Percentiles rank a stretch among this genome's conserved stretches.
phyloP scores from a whole-genome alignment of 2,113 vertebrate genomes.

The Clarias magur region DNA sequence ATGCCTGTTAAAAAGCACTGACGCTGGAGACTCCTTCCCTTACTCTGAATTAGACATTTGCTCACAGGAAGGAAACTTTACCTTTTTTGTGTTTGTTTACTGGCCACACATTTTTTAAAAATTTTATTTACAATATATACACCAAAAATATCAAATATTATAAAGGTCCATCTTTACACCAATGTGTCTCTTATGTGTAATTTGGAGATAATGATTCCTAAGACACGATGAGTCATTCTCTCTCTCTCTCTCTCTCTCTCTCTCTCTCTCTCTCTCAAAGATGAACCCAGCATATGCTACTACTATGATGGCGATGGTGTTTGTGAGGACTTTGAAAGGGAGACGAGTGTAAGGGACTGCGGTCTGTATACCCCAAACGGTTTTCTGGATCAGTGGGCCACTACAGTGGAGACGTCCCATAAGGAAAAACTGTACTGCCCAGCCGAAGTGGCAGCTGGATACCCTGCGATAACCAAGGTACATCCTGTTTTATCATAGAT shows the following conservation, averaged over 20 bases:
- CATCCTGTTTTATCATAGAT: not conserved
- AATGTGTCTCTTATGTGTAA: not conserved
- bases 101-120: not conserved
- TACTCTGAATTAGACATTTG: not conserved
- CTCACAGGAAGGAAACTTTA: not conserved
- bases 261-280: constrained; percentile 66
- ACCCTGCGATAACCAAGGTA: constrained; percentile 94
- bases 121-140: too few species aligned
- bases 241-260: constrained; percentile 1
- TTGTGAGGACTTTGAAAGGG: constrained; percentile 95
- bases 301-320: constrained; percentile 95
- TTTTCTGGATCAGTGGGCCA: constrained; percentile 95
- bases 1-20: not conserved
- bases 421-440: constrained; percentile 89
- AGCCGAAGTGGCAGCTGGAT: constrained; percentile 88
- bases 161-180: not conserved
- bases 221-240: not conserved
- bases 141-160: too few species aligned
- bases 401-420: constrained; percentile 86
- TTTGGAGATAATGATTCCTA: not conserved
- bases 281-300: constrained; percentile 94
- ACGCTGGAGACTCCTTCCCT: not conserved
- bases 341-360: constrained; percentile 93
- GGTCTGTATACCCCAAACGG: constrained; percentile 93
- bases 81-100: not conserved